Conservation (phyloP, 1,140 invertebrate genomes). For the Aleiodes sp. region DNA sequence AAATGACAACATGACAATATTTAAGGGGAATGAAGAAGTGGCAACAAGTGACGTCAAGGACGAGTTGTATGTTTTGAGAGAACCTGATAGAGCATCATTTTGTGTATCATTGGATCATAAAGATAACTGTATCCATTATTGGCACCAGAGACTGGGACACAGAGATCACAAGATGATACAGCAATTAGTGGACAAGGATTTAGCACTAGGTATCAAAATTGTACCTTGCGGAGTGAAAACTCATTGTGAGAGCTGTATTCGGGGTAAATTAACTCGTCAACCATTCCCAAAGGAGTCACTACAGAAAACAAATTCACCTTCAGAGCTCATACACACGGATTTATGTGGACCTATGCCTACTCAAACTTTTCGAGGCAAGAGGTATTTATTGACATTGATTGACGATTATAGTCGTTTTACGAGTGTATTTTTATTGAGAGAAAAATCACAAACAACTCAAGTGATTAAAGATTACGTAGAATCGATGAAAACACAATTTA, state of each 20-base stretch:
- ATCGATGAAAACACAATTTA: background rate
- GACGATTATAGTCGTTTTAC: conserved; percentile 26
- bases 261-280: background rate
- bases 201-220: background rate
- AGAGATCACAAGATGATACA: background rate
- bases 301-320: background rate
- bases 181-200: background rate
- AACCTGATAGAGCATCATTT: too few relatives aligned
- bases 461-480: conserved; percentile 27
- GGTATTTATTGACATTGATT: conserved; percentile 33
- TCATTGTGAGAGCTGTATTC: background rate
- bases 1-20: too few relatives aligned
- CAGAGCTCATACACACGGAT: conserved; percentile 23
- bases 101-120: too few relatives aligned
- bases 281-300: background rate
- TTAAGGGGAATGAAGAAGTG: too few relatives aligned
- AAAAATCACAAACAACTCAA: conserved; percentile 38
- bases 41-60: too few relatives aligned
- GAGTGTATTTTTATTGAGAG: conserved; percentile 30
- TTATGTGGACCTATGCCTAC: conserved; percentile 30
- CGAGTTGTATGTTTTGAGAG: too few relatives aligned
- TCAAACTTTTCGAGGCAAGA: conserved; percentile 11
- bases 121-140: background rate
- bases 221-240: background rate
- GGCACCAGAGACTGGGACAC: background rate